phyloP scores from a whole-genome alignment of 2,888 invertebrate genomes.

The Epistrophe eligans region DNA sequence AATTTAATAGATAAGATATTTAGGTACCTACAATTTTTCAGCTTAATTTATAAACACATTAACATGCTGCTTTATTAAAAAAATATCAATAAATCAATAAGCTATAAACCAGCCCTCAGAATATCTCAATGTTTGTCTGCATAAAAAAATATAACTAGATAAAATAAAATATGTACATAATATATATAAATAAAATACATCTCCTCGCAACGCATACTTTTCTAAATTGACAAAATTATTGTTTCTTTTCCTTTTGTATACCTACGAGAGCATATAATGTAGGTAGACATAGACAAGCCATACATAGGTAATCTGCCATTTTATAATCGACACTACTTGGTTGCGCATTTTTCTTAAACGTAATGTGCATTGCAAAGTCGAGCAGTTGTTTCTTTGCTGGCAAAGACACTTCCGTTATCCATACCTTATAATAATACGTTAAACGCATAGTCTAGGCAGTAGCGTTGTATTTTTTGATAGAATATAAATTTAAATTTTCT shows the following conservation, averaged over 20 bases:
- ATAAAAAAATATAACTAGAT: neutral
- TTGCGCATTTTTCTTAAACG: slow-evolving; percentile 32
- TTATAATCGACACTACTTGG: slow-evolving; percentile 45
- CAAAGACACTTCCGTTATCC: slow-evolving; percentile 36
- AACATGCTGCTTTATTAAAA: too few species aligned
- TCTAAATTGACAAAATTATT: slow-evolving; percentile 16
- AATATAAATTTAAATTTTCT: too few species aligned
- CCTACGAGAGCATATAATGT: too few species aligned
- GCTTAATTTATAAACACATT: too few species aligned
- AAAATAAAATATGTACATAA: neutral
- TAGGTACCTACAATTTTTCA: too few species aligned
- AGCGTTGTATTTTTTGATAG: too few species aligned
- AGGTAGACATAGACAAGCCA: too few species aligned
- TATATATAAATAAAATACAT: neutral
- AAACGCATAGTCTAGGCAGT: too few species aligned
- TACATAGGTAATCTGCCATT: neutral
- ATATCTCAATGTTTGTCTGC: neutral
- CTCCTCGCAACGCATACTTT: neutral
- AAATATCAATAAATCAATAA: too few species aligned
- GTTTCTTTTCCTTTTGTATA: neutral
- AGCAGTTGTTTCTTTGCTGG: slow-evolving; percentile 18
- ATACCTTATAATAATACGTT: too few species aligned
- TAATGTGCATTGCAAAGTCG: slow-evolving; percentile 25
- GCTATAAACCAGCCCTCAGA: too few species aligned
- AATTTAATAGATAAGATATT: too few species aligned